Conservation (phyloP, 2,113 vertebrate species). For the Oxyruncus cristatus region DNA sequence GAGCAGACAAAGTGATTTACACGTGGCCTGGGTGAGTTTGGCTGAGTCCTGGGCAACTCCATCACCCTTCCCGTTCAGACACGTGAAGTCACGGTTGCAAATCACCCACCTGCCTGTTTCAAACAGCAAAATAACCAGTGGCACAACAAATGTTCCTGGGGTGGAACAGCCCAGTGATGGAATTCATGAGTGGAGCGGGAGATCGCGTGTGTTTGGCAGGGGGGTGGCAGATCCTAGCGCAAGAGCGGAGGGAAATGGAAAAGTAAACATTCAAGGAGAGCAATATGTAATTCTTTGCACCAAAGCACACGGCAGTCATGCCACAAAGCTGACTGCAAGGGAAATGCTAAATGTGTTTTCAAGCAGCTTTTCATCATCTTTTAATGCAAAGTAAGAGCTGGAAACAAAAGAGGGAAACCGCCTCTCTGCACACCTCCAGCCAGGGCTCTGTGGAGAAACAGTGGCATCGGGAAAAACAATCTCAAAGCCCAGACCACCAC, state of each 20-base stretch:
- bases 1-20: not conserved
- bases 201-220: not conserved
- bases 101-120: not conserved
- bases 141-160: not conserved
- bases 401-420: constrained; percentile 1
- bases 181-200: not conserved
- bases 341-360: constrained; percentile 13
- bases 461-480: not conserved
- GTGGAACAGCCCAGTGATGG: not conserved
- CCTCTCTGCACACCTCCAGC: not conserved
- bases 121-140: not conserved
- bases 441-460: not conserved
- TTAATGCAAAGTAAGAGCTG: not conserved
- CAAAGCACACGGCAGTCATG: constrained; percentile 1
- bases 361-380: constrained; percentile 21
- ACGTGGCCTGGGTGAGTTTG: not conserved
- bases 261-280: constrained; percentile 6
- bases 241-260: not conserved
- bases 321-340: constrained; percentile 12
- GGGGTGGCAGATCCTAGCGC: not conserved
- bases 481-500: not conserved
- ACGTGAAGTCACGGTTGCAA: not conserved
- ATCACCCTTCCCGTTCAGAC: not conserved
- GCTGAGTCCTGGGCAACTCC: not conserved
- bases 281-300: constrained; percentile 30